Percentiles rank a stretch among this genome's conserved stretches.
Conservation (phyloP, 2,797 vertebrate genomes). For the Tragopan temminckii region DNA sequence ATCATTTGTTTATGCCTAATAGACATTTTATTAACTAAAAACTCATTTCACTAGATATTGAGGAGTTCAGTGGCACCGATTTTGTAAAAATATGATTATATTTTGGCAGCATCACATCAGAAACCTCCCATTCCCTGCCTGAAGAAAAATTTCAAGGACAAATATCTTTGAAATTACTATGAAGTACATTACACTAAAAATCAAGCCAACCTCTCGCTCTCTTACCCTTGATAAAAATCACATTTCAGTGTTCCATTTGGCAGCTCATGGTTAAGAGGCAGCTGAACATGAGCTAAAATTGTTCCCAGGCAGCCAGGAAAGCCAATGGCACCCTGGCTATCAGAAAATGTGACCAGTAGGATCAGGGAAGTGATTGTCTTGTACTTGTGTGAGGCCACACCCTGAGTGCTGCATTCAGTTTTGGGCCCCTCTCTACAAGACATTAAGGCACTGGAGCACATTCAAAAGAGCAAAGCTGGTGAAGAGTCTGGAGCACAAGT, state of each 20-base stretch:
- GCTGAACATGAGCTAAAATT: neutral
- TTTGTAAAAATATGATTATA: neutral
- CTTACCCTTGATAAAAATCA: neutral
- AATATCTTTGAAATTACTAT: neutral
- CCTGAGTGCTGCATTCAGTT: neutral
- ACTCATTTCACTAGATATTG: neutral
- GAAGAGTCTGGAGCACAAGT: neutral
- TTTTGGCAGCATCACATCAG: neutral
- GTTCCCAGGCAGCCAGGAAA: neutral
- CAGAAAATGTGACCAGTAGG: neutral
- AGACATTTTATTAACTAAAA: neutral
- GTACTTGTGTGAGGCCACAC: neutral
- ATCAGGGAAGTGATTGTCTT: neutral
- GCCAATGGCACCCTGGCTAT: neutral
- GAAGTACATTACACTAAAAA: neutral
- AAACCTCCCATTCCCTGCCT: neutral
- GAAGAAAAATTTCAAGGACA: neutral
- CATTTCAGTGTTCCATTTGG: neutral
- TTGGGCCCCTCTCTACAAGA: neutral
- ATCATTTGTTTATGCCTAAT: neutral
- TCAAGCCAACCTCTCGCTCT: neutral
- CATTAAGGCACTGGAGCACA: neutral
- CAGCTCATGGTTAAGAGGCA: neutral
- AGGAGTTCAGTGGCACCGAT: neutral
- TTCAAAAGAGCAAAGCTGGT: neutral